phyloP scores from a whole-genome alignment of 92 coral and sea anemone genomes.

The Phymanthus crucifer region DNA sequence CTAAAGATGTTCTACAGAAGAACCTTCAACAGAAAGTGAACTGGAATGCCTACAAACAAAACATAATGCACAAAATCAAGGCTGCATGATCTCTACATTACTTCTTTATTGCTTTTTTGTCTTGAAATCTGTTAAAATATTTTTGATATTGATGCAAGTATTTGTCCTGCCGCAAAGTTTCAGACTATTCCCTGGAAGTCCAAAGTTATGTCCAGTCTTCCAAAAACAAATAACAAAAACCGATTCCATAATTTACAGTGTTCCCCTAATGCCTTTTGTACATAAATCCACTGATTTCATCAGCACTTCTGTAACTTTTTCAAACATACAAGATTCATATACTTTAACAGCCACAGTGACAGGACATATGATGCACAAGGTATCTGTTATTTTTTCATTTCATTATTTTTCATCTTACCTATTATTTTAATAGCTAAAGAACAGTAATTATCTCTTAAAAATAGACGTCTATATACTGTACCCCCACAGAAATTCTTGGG shows the following conservation, averaged over 20 bases:
- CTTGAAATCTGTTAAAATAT: neutral
- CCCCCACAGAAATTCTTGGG: too few species aligned
- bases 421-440: too few species aligned
- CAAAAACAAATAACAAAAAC: neutral
- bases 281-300: neutral
- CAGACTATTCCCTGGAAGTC: neutral
- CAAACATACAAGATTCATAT: too few species aligned
- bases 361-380: too few species aligned
- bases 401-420: too few species aligned
- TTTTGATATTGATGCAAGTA: neutral
- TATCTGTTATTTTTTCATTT: too few species aligned
- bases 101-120: neutral
- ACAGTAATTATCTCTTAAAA: too few species aligned
- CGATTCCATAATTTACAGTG: too few species aligned
- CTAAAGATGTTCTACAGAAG: constrained; percentile 76
- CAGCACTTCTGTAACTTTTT: neutral
- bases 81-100: neutral
- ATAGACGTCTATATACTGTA: too few species aligned
- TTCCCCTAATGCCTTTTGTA: neutral
- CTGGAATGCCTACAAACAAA: constrained; percentile 92
- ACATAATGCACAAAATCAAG: constrained; percentile 34
- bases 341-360: too few species aligned
- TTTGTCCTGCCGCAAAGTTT: too few species aligned
- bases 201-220: neutral
- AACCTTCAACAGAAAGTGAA: constrained; percentile 86